Conservation (phyloP, 2,888 invertebrate genomes). For the Perizoma flavofasciatum region DNA sequence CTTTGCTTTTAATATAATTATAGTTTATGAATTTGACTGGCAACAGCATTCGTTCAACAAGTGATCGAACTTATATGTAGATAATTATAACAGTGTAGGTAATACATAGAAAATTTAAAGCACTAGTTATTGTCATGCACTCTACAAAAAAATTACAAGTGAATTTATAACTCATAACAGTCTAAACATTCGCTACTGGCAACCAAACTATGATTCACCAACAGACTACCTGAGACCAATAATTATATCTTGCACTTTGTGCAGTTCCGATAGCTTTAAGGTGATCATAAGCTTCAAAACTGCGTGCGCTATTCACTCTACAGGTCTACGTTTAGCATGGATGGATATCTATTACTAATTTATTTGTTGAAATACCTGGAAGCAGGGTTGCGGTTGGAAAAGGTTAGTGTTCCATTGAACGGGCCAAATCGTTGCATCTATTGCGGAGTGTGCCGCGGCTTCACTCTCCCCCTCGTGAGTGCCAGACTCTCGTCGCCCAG, state of each 20-base stretch:
- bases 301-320: slow-evolving; percentile 53
- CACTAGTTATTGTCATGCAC: slow-evolving; percentile 82
- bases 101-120: slow-evolving; percentile 60
- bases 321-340: slow-evolving; percentile 56
- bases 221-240: slow-evolving; percentile 65
- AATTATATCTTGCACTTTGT: slow-evolving; percentile 51
- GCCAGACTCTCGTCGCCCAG: slow-evolving; percentile 57
- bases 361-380: slow-evolving; percentile 84
- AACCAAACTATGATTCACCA: slow-evolving; percentile 44
- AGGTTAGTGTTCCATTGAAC: slow-evolving; percentile 72
- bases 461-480: slow-evolving; percentile 54
- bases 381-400: slow-evolving; percentile 80
- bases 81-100: slow-evolving; percentile 44
- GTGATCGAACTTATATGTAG: slow-evolving; percentile 12
- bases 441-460: slow-evolving; percentile 44
- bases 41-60: slow-evolving; percentile 15
- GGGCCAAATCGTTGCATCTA: slow-evolving; percentile 71
- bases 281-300: slow-evolving; percentile 38
- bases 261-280: slow-evolving; percentile 27
- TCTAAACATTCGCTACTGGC: slow-evolving; percentile 45
- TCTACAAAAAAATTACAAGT: slow-evolving; percentile 52
- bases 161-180: slow-evolving; percentile 37
- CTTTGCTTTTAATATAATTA: too few relatives aligned
- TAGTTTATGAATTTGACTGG: slow-evolving; percentile 5
- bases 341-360: slow-evolving; percentile 70